Evolutionary conservation across 2,888 invertebrate species (phyloP).

Genomic region (Lysandra coridon): DNA sequence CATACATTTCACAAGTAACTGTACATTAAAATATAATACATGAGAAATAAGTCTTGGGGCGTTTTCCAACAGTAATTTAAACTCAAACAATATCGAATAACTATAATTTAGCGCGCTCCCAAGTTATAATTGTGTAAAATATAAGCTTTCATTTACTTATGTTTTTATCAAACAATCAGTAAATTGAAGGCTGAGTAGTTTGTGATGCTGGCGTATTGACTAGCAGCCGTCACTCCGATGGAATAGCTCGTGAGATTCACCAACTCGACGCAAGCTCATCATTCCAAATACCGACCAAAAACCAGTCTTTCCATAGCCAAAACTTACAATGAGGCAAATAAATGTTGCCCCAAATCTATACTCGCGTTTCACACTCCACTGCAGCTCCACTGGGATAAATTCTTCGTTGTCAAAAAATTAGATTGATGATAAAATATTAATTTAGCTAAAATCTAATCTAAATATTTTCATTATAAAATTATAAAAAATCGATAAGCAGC

Average conservation of each 20-base stretch:
- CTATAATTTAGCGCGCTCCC: background rate
- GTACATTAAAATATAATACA: conserved; percentile 20
- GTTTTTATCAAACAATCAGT: background rate
- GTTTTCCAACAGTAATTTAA: background rate
- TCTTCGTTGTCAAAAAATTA: conserved; percentile 67
- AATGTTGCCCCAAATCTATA: conserved; percentile 23
- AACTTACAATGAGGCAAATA: background rate
- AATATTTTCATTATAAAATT: conserved; percentile 31
- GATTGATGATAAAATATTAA: conserved; percentile 43
- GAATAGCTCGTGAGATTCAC: conserved; percentile 59
- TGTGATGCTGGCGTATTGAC: conserved; percentile 76
- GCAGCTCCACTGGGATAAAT: conserved; percentile 49
- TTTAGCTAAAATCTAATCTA: conserved; percentile 27
- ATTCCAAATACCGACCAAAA: conserved; percentile 33
- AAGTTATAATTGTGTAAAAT: background rate
- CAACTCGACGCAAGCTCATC: conserved; percentile 51
- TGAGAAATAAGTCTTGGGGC: conserved; percentile 4
- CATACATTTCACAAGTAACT: background rate
- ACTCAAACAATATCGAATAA: background rate
- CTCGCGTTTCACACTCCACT: conserved; percentile 46
- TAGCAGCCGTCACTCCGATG: conserved; percentile 69
- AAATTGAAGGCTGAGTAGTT: conserved; percentile 36
- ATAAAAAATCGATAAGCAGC: conserved; percentile 25
- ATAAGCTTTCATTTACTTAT: background rate
- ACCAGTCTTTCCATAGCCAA: conserved; percentile 13